phyloP scores from a whole-genome alignment of 2,888 invertebrate species.

The Perizoma affinitatum region DNA sequence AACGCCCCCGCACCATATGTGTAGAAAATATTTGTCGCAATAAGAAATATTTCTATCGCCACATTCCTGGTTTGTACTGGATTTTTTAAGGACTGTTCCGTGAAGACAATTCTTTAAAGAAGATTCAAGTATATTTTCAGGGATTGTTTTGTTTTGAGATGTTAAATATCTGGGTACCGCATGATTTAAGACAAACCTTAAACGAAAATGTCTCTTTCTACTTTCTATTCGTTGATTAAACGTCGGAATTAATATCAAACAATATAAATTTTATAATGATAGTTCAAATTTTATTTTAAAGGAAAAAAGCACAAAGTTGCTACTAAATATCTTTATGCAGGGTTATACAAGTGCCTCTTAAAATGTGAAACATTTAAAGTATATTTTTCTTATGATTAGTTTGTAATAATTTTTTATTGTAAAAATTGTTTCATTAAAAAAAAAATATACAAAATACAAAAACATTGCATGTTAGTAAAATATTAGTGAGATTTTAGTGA shows the following conservation, averaged over 20 bases:
- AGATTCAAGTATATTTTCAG: too few species aligned
- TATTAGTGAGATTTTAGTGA: conserved; percentile 39
- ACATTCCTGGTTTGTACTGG: conserved; percentile 28
- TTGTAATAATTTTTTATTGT: neutral
- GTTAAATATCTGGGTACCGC: too few species aligned
- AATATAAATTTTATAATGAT: neutral
- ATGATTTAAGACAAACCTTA: too few species aligned
- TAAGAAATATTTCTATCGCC: conserved; percentile 9
- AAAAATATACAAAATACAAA: conserved; percentile 26
- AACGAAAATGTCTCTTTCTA: too few species aligned
- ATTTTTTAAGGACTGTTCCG: conserved; percentile 3
- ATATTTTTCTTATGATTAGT: conserved; percentile 9
- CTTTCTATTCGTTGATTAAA: too few species aligned
- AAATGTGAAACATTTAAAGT: neutral
- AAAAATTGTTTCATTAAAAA: conserved; percentile 11
- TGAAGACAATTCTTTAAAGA: conserved; percentile 7
- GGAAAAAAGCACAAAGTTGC: conserved; percentile 19
- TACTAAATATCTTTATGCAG: conserved; percentile 10
- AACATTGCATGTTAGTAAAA: conserved; percentile 29
- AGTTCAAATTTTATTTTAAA: neutral
- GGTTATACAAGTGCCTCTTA: conserved; percentile 23
- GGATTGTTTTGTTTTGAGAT: too few species aligned
- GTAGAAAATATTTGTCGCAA: conserved; percentile 11
- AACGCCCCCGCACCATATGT: conserved; percentile 45
- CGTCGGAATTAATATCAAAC: too few species aligned